Conservation (phyloP, 2,113 vertebrate species). For the Coregonus clupeaformis region DNA sequence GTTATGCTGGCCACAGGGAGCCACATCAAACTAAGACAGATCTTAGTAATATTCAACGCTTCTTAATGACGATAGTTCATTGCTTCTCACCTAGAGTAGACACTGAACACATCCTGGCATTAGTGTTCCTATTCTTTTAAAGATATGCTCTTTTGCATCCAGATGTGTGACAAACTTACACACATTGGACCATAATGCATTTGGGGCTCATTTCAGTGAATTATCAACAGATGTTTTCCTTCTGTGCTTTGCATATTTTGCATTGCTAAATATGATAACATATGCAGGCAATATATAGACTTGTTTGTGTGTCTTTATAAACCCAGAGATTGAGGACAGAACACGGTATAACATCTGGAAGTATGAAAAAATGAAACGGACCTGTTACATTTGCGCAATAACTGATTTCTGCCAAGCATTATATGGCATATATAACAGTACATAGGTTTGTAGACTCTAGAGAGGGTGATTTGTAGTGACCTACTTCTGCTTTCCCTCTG, state of each 20-base stretch:
- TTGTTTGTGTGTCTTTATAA: no score
- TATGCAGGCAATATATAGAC: no score
- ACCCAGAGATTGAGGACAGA: no score
- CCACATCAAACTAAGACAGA: background rate
- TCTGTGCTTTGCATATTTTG: no score
- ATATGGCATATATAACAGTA: no score
- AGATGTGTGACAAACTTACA: background rate
- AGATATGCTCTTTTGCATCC: background rate
- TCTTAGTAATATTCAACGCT: background rate
- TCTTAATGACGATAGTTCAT: background rate
- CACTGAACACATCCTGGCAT: background rate
- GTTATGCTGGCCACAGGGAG: background rate
- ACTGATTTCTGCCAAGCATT: no score
- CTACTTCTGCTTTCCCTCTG: background rate
- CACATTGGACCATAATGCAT: background rate
- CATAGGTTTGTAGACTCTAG: no score
- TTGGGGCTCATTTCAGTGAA: background rate
- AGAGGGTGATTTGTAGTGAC: no score
- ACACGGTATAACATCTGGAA: no score
- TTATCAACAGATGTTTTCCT: constrained; percentile 6
- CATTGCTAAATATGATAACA: no score
- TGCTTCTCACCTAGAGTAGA: background rate
- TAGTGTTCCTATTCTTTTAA: background rate
- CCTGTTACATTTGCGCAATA: no score
- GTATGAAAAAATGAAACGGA: no score